phyloP scores from a whole-genome alignment of 2,888 invertebrate genomes.

The Epistrophella euchroma region DNA sequence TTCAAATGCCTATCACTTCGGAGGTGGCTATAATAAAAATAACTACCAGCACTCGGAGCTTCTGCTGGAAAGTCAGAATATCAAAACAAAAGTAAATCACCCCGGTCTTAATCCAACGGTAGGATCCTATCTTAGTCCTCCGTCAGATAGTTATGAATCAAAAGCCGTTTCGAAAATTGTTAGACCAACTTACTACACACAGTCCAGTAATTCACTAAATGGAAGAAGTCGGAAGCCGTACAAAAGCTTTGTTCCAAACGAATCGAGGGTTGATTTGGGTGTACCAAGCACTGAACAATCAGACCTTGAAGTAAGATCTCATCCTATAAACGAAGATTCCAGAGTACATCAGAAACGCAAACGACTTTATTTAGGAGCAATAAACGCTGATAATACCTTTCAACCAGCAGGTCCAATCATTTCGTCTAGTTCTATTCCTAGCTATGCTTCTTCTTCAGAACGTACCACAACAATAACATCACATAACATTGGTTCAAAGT shows the following conservation, averaged over 20 bases:
- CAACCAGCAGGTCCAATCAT: conserved; percentile 77
- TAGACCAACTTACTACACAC: conserved; percentile 44
- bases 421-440: conserved; percentile 56
- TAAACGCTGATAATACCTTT: conserved; percentile 67
- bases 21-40: conserved; percentile 76
- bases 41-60: conserved; percentile 79
- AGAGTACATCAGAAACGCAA: conserved; percentile 81
- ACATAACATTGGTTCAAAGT: conserved; percentile 24
- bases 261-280: conserved; percentile 80
- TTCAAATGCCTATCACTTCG: conserved; percentile 76
- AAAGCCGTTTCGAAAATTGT: conserved; percentile 73
- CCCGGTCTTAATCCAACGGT: conserved; percentile 78
- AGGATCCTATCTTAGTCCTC: conserved; percentile 82
- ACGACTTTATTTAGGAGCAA: conserved; percentile 81
- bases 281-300: conserved; percentile 80
- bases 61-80: conserved; percentile 78
- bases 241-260: conserved; percentile 77
- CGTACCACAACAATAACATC: conserved; percentile 60
- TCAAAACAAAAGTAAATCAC: conserved; percentile 78
- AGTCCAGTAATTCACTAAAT: conserved; percentile 12
- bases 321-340: conserved; percentile 77
- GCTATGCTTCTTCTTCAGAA: conserved; percentile 48
- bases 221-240: conserved; percentile 75
- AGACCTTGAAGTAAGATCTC: conserved; percentile 82
- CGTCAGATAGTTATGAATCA: conserved; percentile 78